phyloP scores from a whole-genome alignment of 1,140 invertebrate species.

The Homalodisca vitripennis region DNA sequence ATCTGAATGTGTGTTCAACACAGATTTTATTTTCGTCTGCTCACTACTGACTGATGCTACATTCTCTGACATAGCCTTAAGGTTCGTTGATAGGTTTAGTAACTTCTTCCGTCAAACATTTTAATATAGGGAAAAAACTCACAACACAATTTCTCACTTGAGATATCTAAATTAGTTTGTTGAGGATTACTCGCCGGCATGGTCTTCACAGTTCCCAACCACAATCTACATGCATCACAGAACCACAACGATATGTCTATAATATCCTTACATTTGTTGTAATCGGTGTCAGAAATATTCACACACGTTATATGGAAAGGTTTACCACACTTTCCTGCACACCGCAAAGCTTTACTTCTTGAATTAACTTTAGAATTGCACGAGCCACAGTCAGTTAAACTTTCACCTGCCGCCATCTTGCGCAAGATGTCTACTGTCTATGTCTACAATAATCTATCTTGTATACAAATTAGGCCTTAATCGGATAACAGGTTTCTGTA shows the following conservation, averaged over 20 bases:
- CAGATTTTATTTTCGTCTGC: neutral
- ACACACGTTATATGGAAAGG: neutral
- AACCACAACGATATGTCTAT: neutral
- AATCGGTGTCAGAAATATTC: neutral
- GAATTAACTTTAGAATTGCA: neutral
- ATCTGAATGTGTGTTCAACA: neutral
- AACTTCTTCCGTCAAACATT: neutral
- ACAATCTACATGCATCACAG: neutral
- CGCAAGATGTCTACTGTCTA: too few relatives aligned
- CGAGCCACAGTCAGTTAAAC: neutral
- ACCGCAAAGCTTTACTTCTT: neutral
- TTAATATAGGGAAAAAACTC: neutral
- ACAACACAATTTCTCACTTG: neutral
- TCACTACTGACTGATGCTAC: neutral
- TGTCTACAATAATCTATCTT: too few relatives aligned
- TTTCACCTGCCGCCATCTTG: neutral
- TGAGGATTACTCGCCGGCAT: neutral
- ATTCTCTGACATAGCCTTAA: neutral
- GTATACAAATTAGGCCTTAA: too few relatives aligned
- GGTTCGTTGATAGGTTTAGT: neutral
- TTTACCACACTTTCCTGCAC: neutral
- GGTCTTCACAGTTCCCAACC: neutral
- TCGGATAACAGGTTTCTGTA: too few relatives aligned
- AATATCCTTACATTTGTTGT: neutral
- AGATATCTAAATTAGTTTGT: neutral